Evolutionary conservation across 2,888 invertebrate species (phyloP).

Genomic region (Luffia ferchaultella): DNA sequence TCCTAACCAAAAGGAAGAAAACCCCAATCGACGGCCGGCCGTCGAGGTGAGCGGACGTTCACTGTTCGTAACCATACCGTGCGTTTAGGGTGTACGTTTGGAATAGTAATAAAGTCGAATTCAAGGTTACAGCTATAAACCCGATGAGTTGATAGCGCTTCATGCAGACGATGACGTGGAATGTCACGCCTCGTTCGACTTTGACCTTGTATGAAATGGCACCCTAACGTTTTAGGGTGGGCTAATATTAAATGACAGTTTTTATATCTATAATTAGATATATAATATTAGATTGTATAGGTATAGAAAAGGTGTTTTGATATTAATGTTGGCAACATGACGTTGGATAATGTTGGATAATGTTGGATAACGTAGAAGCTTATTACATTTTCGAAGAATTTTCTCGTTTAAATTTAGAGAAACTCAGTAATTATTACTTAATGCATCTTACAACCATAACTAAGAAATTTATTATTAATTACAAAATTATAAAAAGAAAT

Average conservation of each 20-base stretch:
- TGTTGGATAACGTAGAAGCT: too few relatives aligned
- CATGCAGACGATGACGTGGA: neutral
- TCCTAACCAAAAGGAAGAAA: slow-evolving; percentile 22
- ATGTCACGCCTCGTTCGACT: neutral
- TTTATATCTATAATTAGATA: too few relatives aligned
- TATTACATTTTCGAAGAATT: too few relatives aligned
- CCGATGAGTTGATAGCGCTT: slow-evolving; percentile 22
- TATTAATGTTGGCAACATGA: too few relatives aligned
- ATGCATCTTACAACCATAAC: too few relatives aligned
- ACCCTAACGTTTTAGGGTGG: neutral
- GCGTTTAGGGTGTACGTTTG: slow-evolving; percentile 38
- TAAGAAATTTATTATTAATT: too few relatives aligned
- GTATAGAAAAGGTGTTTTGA: too few relatives aligned
- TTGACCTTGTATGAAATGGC: neutral
- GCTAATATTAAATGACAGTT: neutral
- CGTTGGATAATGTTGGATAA: too few relatives aligned
- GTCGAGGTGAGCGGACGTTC: slow-evolving; percentile 44
- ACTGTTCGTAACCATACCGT: slow-evolving; percentile 50
- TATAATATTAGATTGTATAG: too few relatives aligned
- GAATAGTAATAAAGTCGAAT: slow-evolving; percentile 32
- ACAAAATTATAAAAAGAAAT: too few relatives aligned
- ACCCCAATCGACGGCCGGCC: slow-evolving; percentile 49
- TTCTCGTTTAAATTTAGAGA: too few relatives aligned
- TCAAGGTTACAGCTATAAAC: slow-evolving; percentile 40
- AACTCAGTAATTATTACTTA: too few relatives aligned